Percentiles rank a stretch among this genome's conserved stretches.
Conservation (phyloP, 2,797 vertebrate genomes). For the Spinus olivaceus region DNA sequence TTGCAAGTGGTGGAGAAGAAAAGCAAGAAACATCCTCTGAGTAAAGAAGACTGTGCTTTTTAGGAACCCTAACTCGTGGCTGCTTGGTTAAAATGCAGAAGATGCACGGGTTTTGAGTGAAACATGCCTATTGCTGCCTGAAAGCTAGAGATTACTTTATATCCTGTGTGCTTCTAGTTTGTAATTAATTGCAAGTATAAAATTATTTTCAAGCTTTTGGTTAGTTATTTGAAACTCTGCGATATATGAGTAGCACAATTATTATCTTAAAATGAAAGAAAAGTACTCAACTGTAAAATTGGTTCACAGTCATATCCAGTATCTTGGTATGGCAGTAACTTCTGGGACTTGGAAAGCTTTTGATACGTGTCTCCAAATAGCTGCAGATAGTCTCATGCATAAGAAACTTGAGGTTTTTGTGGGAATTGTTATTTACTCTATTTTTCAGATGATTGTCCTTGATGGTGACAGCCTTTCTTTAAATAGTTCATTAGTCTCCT, state of each 20-base stretch:
- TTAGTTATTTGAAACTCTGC: background rate
- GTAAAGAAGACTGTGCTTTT: background rate
- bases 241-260: background rate
- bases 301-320: background rate
- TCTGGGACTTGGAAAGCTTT: conserved; percentile 7
- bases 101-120: background rate
- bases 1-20: background rate
- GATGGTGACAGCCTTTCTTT: background rate
- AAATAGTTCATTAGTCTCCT: background rate
- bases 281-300: background rate
- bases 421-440: background rate
- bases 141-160: background rate
- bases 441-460: background rate
- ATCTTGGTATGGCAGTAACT: background rate
- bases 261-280: background rate
- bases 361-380: background rate
- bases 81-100: background rate
- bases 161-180: background rate
- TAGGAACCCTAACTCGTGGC: background rate
- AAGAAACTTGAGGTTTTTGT: background rate
- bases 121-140: background rate
- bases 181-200: background rate
- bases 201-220: background rate
- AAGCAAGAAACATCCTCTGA: background rate
- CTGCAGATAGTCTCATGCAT: background rate